These are phyloP conservation scores for Tragelaphus imberbis DNA, from an alignment of 2,113 vertebrate genomes.

Conservation along the genomic window DNA sequence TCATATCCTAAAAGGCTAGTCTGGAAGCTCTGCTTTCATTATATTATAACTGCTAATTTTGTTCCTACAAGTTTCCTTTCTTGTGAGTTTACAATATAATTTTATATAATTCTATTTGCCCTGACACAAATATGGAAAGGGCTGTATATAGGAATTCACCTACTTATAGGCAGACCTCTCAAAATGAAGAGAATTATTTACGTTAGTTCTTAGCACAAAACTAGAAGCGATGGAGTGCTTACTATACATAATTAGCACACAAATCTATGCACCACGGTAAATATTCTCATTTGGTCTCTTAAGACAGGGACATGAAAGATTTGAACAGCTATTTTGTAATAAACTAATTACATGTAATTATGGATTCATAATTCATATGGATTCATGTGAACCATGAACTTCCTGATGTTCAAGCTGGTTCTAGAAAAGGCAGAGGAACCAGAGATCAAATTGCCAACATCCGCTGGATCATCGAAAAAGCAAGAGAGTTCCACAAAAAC, in stretches of 20 bases:
- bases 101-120: slow-evolving; percentile 28
- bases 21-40: not conserved
- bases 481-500: too few relatives aligned
- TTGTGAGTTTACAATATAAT: not conserved
- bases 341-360: slow-evolving; percentile 59
- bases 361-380: slow-evolving; percentile 2
- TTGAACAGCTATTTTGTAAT: slow-evolving; percentile 29
- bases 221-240: not conserved
- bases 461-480: too few relatives aligned
- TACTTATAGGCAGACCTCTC: not conserved
- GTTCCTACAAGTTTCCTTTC: not conserved
- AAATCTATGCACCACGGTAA: slow-evolving; percentile 22
- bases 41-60: not conserved
- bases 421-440: too few relatives aligned
- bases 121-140: not conserved
- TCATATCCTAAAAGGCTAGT: not conserved
- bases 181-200: not conserved
- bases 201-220: not conserved
- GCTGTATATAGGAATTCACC: not conserved
- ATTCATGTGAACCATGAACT: too few relatives aligned
- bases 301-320: slow-evolving; percentile 37
- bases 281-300: slow-evolving; percentile 48
- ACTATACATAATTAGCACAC: not conserved
- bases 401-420: too few relatives aligned
- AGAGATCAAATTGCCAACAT: too few relatives aligned